Evolutionary conservation across 2,888 invertebrate genomes (phyloP), one percentile per base, ranked within the genome.

Genomic region (Argyresthia albistria): DNA sequence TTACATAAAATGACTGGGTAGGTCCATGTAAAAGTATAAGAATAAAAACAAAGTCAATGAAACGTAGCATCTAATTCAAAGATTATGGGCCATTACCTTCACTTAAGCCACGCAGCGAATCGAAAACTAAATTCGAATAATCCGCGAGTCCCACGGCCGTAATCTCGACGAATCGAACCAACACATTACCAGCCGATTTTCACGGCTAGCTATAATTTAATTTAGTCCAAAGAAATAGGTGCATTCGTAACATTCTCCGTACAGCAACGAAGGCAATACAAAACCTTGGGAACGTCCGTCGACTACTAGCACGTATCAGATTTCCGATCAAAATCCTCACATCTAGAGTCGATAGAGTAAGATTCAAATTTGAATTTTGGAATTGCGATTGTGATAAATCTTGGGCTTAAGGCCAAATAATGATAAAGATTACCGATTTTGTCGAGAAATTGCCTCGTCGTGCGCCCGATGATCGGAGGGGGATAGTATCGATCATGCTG

Each of bases 201-300:
- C 87, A 87, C 87, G 81, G 86, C 86, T 84, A 67, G 75, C 80
- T 79, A 80, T 84, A 86, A 86, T 87, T 86, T 86, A 87, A 86
- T 86, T 86, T 87, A 84, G 84, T 83, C 82, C 82, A 86, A 87
- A 84, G 84, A 78, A 84, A 83, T 83, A 81, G 82, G 70, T 79
- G 76, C 75, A 76, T 69, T 78, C 72, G 70, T 64, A 70, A 62
- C 60, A 59, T 67, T 67, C 66, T 63, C 57, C 42, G 52, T 9
- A n/a, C 45, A 39, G 39, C 8, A 39, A 39, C 39, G 39, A 6
- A 39, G 2, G 39, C 39, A 39, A 50, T 25, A 43, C 37, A 14
- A 8, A 49, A n/a, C 35, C 35, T 25, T 25, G 2, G 25, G 25
- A 25, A 4, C 25, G 25, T 25, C 25, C 25, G 25, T 25, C 25